These are phyloP conservation scores for Pelagia noctiluca DNA, from an alignment of 30 jellyfish, hydroid and myxozoan genomes.

Conservation along the genomic window DNA sequence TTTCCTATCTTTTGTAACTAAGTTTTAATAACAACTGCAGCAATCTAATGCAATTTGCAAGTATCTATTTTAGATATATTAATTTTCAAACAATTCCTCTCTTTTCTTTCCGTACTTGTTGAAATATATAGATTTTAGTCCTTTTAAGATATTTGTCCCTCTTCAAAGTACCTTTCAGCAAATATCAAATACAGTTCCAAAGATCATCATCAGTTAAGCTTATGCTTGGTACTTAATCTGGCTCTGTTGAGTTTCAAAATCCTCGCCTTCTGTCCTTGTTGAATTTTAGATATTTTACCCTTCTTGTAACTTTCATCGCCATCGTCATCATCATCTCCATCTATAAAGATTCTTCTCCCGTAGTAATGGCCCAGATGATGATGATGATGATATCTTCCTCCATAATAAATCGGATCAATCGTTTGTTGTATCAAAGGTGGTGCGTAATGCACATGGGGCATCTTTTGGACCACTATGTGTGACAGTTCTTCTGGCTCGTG, in stretches of 20 bases:
- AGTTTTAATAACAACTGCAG: too few relatives aligned
- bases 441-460: slow-evolving; percentile 35
- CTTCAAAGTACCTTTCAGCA: too few relatives aligned
- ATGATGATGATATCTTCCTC: slow-evolving; percentile 26
- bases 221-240: too few relatives aligned
- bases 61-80: too few relatives aligned
- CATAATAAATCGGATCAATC: slow-evolving; percentile 64
- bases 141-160: neutral
- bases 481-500: neutral
- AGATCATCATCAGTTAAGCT: too few relatives aligned
- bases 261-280: too few relatives aligned
- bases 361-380: slow-evolving; percentile 20
- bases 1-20: too few relatives aligned
- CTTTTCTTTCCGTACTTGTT: neutral
- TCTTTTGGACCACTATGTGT: neutral
- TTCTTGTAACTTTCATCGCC: slow-evolving; percentile 9
- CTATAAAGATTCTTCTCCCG: slow-evolving; percentile 6
- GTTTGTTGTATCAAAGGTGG: slow-evolving; percentile 55
- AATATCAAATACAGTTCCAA: too few relatives aligned
- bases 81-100: neutral
- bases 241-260: too few relatives aligned
- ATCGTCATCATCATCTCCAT: slow-evolving; percentile 12
- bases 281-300: neutral
- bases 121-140: neutral
- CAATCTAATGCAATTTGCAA: too few relatives aligned